Evolutionary conservation across 2,113 vertebrate genomes (phyloP), one percentile per base, ranked within the genome.

Genomic region (Ctenodactylus gundi): DNA sequence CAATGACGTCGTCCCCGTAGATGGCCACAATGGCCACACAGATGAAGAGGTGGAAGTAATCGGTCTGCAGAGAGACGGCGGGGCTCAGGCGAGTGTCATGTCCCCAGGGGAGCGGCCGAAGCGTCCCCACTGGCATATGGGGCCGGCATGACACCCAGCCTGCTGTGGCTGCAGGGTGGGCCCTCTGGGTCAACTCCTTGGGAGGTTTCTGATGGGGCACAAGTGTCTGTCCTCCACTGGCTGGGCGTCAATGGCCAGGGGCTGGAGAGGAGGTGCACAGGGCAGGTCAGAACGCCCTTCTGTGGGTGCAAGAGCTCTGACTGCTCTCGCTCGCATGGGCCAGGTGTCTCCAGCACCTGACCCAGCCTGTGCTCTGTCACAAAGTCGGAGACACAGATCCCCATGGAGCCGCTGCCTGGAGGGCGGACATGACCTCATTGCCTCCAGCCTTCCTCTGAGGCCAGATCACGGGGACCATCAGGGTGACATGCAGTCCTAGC

Each of bases 41-140:
- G 97, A 99, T 98, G 89, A 99, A 99, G 84, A 99, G 99, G 98
- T 99, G 99, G 98, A 99, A 99, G 97, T 99, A 99, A 97, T 99
- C 99, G 0, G 99, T 99, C 99, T 99, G 96, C 7, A 95, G 97
- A 93, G 0, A 84, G 65, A 58, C 36, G 51, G 85, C 0, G 11
- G 57, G 14, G 36, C 51, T 96, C 80, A 91, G 94, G 17, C 1
- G 34, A 21, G n/a, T n/a, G n/a, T n/a, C n/a, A n/a, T n/a, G n/a
- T n/a, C n/a, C n/a, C n/a, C n/a, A n/a, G n/a, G n/a, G n/a, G n/a
- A n/a, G n/a, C n/a, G n/a, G 15, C 6, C 27, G 15, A 31, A 70
- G 39, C 6, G 7, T 73, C 41, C 25, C 70, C 27, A 31, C 9
- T 25, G 41, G 41, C 25, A 46, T 7, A 31, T 23, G 3, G 70